phyloP scores from a whole-genome alignment of 2,888 invertebrate genomes.

The Hedya salicella region DNA sequence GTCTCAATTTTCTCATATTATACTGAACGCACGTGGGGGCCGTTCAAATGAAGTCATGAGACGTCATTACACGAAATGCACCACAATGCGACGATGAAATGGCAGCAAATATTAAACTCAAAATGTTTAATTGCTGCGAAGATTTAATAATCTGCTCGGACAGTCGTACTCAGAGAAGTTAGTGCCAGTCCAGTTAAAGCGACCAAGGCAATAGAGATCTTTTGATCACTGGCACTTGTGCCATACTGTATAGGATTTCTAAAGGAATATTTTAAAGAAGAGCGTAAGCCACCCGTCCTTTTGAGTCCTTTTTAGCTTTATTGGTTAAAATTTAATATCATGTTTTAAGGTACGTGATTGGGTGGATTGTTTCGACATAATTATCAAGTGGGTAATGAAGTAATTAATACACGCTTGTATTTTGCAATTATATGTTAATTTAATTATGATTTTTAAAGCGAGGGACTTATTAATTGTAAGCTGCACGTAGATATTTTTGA shows the following conservation, averaged over 20 bases:
- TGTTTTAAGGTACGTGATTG: conserved; percentile 11
- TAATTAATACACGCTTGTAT: conserved; percentile 2
- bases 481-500: no score
- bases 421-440: background rate
- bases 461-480: no score
- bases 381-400: conserved; percentile 3
- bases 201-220: background rate
- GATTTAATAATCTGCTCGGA: conserved; percentile 5
- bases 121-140: background rate
- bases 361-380: background rate
- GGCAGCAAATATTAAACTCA: background rate
- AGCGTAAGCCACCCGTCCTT: background rate
- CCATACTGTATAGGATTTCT: background rate
- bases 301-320: background rate
- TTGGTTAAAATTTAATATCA: conserved; percentile 2
- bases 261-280: background rate
- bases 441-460: background rate
- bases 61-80: no score
- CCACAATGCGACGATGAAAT: no score
- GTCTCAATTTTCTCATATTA: no score
- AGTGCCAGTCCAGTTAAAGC: background rate
- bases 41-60: no score
- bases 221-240: background rate
- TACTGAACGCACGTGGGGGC: no score
- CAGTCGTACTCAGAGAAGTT: background rate